phyloP scores from a whole-genome alignment of 2,797 vertebrate genomes.

The Hephaestus fuliginosus region DNA sequence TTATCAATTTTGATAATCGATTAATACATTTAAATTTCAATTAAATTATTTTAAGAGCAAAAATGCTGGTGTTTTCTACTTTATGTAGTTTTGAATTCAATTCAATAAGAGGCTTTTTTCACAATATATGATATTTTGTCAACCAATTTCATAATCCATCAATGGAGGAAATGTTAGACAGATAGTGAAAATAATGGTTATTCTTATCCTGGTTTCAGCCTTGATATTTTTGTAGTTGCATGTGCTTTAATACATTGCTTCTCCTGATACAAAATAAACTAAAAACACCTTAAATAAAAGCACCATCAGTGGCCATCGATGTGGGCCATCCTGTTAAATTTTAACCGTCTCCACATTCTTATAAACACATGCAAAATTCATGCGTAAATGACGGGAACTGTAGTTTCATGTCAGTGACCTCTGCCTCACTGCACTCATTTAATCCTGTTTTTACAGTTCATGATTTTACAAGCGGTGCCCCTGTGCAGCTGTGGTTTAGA shows the following conservation, averaged over 20 bases:
- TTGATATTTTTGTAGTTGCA: not conserved
- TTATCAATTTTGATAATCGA: not conserved
- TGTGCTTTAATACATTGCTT: not conserved
- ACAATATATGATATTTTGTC: too few relatives aligned
- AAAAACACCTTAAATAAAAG: slow-evolving; percentile 17
- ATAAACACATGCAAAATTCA: slow-evolving; percentile 62
- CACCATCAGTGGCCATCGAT: slow-evolving; percentile 51
- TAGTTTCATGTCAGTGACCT: slow-evolving; percentile 35
- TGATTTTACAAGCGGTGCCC: slow-evolving; percentile 43
- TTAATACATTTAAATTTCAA: not conserved
- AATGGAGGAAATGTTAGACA: not conserved
- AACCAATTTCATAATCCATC: not conserved
- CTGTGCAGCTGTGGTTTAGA: slow-evolving; percentile 20
- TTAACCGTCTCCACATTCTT: slow-evolving; percentile 63
- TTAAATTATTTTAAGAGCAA: not conserved
- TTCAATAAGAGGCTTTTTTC: not conserved
- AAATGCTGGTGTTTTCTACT: not conserved
- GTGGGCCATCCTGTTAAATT: slow-evolving; percentile 70
- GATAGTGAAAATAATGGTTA: not conserved
- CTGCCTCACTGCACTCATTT: slow-evolving; percentile 38
- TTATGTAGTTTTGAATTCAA: not conserved
- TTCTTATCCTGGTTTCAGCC: not conserved
- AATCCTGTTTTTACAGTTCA: slow-evolving; percentile 43
- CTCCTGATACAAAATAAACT: slow-evolving; percentile 1
- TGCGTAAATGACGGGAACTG: slow-evolving; percentile 49